Conservation (phyloP, 1,140 invertebrate genomes). For the Anthonomus grandis region DNA sequence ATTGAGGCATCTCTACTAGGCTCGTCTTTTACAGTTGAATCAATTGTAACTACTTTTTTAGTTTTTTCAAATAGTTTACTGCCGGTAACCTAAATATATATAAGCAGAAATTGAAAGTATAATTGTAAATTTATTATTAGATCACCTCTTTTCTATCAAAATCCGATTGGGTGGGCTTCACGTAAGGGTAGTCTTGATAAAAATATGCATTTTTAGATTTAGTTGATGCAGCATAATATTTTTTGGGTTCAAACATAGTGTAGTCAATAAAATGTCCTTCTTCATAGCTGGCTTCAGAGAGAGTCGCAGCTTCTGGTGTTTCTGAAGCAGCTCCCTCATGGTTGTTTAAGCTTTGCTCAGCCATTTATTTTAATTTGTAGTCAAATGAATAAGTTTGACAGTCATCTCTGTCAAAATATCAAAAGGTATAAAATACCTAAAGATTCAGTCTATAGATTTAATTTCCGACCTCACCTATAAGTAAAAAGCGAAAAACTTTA, state of each 20-base stretch:
- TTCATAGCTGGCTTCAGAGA: neutral
- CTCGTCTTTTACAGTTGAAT: neutral
- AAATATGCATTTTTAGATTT: constrained; percentile 11
- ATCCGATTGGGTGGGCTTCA: constrained; percentile 7
- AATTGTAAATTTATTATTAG: neutral
- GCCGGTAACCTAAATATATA: neutral
- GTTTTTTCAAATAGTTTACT: constrained; percentile 10
- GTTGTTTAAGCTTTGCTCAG: too few species aligned
- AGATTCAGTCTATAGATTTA: too few species aligned
- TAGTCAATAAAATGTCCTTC: constrained; percentile 6
- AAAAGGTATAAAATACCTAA: too few species aligned
- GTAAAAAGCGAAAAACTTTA: too few species aligned
- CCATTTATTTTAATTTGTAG: too few species aligned
- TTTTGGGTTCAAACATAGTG: too few species aligned
- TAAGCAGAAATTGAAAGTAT: neutral
- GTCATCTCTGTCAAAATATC: too few species aligned
- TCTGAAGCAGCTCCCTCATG: too few species aligned
- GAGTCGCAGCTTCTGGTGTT: too few species aligned
- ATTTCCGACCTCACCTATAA: too few species aligned
- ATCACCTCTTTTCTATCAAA: constrained; percentile 11
- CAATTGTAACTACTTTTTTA: constrained; percentile 4
- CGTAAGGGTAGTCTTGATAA: constrained; percentile 9
- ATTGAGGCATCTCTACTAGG: constrained; percentile 20
- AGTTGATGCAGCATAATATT: too few species aligned
- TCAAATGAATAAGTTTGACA: too few species aligned